Evolutionary conservation across 2,113 vertebrate species (phyloP).

Genomic region (Chrysochloris asiatica): DNA sequence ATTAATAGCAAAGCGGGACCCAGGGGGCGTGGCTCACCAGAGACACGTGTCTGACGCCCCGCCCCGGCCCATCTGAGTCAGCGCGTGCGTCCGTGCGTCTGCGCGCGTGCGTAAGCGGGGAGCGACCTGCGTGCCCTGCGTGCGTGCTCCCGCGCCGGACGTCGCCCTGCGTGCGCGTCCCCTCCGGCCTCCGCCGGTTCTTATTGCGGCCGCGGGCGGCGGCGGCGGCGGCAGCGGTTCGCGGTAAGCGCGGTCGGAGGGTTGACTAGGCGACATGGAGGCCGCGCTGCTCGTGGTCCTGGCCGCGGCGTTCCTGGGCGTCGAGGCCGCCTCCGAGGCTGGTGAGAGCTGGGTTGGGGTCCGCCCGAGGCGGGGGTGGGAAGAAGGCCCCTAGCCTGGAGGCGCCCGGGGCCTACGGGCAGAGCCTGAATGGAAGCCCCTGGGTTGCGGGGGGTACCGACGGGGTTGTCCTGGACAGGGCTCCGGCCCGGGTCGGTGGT

Average conservation of each 20-base stretch:
- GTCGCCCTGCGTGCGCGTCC: not conserved
- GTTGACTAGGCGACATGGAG: slow-evolving; percentile 26
- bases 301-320: slow-evolving; percentile 57
- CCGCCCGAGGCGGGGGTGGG: no score
- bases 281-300: not conserved
- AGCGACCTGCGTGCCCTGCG: not conserved
- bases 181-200: not conserved
- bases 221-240: not conserved
- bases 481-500: not conserved
- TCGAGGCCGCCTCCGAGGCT: slow-evolving; percentile 41
- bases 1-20: not conserved
- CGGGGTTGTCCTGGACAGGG: not conserved
- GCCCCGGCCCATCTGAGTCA: not conserved
- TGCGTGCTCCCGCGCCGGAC: not conserved
- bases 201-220: slow-evolving; percentile 30
- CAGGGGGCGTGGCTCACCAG: no score
- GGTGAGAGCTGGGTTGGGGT: slow-evolving; percentile 42
- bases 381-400: no score
- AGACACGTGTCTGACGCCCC: fast-evolving
- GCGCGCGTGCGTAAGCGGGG: not conserved
- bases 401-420: no score
- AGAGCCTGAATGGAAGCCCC: no score
- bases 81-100: not conserved
- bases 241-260: not conserved
- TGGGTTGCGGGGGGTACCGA: no score